Conservation (phyloP, 1,140 invertebrate genomes). For the Nasonia giraulti region DNA sequence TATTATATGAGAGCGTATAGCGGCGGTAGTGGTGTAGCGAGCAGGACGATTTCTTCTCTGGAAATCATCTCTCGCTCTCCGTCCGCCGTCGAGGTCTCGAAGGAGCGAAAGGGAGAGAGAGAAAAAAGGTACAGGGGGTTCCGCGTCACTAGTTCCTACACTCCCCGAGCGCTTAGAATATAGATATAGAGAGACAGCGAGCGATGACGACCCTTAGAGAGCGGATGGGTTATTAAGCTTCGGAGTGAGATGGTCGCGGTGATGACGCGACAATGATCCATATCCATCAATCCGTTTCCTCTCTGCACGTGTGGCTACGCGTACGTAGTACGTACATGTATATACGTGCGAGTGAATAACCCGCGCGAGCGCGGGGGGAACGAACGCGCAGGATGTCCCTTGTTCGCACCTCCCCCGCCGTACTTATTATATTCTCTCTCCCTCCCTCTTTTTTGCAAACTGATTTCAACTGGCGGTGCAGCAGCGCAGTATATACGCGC, state of each 20-base stretch:
- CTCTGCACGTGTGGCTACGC: neutral
- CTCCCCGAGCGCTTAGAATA: neutral
- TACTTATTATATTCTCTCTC: neutral
- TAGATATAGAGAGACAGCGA: neutral
- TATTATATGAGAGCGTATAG: conserved; percentile 23
- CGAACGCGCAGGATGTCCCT: neutral
- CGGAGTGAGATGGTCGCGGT: neutral
- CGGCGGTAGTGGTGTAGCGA: conserved; percentile 52
- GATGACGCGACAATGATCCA: conserved; percentile 2
- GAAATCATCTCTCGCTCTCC: conserved; percentile 9
- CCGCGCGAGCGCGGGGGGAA: neutral
- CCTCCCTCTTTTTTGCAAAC: neutral
- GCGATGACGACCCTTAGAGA: neutral
- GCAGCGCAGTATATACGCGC: neutral
- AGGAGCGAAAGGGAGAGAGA: neutral
- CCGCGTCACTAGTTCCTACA: neutral
- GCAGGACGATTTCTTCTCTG: conserved; percentile 19
- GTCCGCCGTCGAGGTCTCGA: neutral
- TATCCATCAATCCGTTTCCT: conserved; percentile 8
- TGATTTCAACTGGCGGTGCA: conserved; percentile 36
- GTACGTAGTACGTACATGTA: neutral
- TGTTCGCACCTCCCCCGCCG: conserved; percentile 12
- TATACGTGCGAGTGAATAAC: neutral
- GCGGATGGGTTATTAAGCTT: conserved; percentile 1
- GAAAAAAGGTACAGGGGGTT: neutral